Conservation (phyloP, 2,797 vertebrate genomes). For the Sylvilagus floridanus region DNA sequence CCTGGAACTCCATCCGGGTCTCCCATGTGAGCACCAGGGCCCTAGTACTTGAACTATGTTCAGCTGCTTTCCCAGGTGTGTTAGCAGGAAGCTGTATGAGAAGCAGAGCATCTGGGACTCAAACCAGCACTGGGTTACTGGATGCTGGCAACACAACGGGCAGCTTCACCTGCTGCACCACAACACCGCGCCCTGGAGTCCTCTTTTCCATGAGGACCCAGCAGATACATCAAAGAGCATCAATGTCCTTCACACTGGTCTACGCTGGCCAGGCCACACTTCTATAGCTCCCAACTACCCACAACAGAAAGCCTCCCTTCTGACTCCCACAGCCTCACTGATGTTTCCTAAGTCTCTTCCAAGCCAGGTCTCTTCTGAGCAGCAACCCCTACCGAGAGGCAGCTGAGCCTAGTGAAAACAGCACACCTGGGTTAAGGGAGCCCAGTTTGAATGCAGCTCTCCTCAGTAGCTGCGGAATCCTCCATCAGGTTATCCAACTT, state of each 20-base stretch:
- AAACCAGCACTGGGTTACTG: neutral
- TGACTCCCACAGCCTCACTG: neutral
- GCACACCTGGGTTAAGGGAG: neutral
- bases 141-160: too few relatives aligned
- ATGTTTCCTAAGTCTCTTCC: neutral
- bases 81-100: too few relatives aligned
- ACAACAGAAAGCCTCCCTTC: too few relatives aligned
- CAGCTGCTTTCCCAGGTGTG: too few relatives aligned
- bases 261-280: neutral
- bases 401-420: neutral
- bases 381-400: neutral
- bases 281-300: neutral
- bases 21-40: too few relatives aligned
- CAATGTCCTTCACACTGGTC: neutral
- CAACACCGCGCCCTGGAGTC: neutral
- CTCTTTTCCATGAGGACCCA: neutral
- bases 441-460: neutral
- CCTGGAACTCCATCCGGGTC: too few relatives aligned
- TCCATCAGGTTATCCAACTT: neutral
- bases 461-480: neutral
- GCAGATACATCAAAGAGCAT: neutral
- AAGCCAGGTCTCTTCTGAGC: neutral
- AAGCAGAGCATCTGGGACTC: neutral
- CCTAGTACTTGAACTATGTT: too few relatives aligned
- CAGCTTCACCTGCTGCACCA: too few relatives aligned